These are phyloP conservation scores for Rhagium mordax DNA, from an alignment of 2,888 invertebrate species.

Conservation along the genomic window DNA sequence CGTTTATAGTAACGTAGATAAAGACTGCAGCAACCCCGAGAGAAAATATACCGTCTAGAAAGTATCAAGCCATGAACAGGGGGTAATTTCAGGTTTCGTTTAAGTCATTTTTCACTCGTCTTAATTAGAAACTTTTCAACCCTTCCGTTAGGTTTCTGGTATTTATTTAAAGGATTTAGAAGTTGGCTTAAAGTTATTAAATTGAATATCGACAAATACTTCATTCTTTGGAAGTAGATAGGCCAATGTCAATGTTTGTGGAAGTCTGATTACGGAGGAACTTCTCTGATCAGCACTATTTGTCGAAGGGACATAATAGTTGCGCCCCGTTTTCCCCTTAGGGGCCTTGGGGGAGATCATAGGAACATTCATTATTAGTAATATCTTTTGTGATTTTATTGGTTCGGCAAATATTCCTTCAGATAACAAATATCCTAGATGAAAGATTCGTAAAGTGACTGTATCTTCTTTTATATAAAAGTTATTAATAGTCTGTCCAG, in stretches of 20 bases:
- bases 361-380: constrained; percentile 54
- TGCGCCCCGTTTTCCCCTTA: constrained; percentile 45
- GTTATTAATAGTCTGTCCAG: background rate
- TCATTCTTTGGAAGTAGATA: constrained; percentile 50
- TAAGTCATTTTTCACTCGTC: constrained; percentile 18
- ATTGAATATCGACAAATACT: constrained; percentile 56
- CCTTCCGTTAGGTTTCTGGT: constrained; percentile 40
- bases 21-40: background rate
- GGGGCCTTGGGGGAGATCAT: constrained; percentile 46
- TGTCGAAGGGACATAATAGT: constrained; percentile 53
- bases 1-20: constrained; percentile 12
- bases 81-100: constrained; percentile 15
- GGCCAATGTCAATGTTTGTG: constrained; percentile 60
- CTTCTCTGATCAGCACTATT: constrained; percentile 56
- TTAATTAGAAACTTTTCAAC: constrained; percentile 39
- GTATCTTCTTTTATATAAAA: background rate
- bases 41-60: constrained; percentile 2
- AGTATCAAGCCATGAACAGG: background rate
- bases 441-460: background rate
- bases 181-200: constrained; percentile 53
- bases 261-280: constrained; percentile 56
- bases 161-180: constrained; percentile 53
- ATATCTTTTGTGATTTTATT: constrained; percentile 59
- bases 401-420: constrained; percentile 46
- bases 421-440: background rate